Percentiles rank a stretch among this genome's conserved stretches.
Conservation (phyloP, 2,113 vertebrate genomes). For the Lynx canadensis region DNA sequence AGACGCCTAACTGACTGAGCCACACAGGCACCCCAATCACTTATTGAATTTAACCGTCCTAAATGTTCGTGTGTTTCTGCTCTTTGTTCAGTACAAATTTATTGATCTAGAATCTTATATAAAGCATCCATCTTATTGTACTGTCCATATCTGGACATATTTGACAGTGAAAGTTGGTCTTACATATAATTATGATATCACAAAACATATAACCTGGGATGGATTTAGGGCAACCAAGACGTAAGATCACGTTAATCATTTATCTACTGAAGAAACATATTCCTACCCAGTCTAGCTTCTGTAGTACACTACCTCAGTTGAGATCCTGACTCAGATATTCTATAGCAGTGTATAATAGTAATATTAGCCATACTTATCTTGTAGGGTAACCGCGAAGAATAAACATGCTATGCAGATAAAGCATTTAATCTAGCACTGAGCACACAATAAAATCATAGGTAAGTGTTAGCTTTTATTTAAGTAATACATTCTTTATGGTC, state of each 20-base stretch:
- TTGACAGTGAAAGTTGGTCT: background rate
- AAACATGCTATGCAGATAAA: background rate
- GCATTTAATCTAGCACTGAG: background rate
- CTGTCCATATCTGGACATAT: background rate
- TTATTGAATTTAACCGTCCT: background rate
- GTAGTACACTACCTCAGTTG: background rate
- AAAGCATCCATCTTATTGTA: background rate
- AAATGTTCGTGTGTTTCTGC: background rate
- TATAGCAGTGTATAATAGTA: background rate
- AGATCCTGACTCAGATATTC: background rate
- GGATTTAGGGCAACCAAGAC: background rate
- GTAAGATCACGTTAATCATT: background rate
- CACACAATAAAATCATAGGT: background rate
- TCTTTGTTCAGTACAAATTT: conserved; percentile 28
- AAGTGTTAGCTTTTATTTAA: conserved; percentile 38
- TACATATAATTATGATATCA: background rate
- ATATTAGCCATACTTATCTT: background rate
- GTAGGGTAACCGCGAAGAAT: conserved; percentile 25
- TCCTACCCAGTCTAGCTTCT: background rate
- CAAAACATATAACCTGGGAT: conserved; percentile 2
- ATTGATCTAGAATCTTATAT: background rate
- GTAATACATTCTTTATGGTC: background rate
- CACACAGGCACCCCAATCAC: background rate
- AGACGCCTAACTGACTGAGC: too few relatives aligned
- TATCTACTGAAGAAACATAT: background rate